Evolutionary conservation across 1,140 invertebrate species (phyloP).

Genomic region (Drosophila persimilis): DNA sequence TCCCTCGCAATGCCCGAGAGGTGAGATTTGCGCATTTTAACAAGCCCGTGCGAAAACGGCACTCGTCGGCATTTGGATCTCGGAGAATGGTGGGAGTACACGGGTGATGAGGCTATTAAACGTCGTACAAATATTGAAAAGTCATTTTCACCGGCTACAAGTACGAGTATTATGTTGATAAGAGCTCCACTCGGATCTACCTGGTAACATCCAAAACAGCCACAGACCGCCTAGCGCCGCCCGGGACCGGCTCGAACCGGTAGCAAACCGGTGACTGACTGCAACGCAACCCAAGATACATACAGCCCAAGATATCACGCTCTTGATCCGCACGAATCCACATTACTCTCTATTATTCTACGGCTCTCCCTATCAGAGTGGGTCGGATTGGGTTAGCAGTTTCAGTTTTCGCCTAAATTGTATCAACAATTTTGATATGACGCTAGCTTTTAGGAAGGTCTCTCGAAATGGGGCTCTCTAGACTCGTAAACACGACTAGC

Average conservation of each 20-base stretch:
- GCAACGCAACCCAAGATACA: conserved; percentile 16
- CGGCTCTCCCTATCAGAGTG: not conserved
- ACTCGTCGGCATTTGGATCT: not conserved
- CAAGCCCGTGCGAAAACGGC: conserved; percentile 58
- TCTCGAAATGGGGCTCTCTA: not conserved
- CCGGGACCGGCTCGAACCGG: conserved; percentile 58
- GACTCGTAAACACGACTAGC: not conserved
- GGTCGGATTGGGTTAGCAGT: conserved; percentile 32
- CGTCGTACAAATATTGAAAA: conserved; percentile 55
- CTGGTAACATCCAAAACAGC: conserved; percentile 39
- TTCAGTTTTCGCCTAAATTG: conserved; percentile 30
- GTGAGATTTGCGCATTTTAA: conserved; percentile 55
- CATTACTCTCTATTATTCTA: too few relatives aligned
- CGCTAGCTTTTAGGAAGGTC: not conserved
- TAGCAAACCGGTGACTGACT: conserved; percentile 41
- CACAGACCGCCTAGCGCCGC: conserved; percentile 59
- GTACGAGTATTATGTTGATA: conserved; percentile 34
- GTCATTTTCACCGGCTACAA: conserved; percentile 48
- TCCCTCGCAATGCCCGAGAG: conserved; percentile 20
- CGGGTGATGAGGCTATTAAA: conserved; percentile 17
- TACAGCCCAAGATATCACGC: conserved; percentile 1
- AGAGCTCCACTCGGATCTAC: conserved; percentile 39
- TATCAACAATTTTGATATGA: conserved; percentile 29
- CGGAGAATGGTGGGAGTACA: conserved; percentile 4
- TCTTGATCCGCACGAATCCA: not conserved